Base-by-base conservation (phyloP, 2,888 invertebrate genomes). In the Flexamia atlantica region DNA sequence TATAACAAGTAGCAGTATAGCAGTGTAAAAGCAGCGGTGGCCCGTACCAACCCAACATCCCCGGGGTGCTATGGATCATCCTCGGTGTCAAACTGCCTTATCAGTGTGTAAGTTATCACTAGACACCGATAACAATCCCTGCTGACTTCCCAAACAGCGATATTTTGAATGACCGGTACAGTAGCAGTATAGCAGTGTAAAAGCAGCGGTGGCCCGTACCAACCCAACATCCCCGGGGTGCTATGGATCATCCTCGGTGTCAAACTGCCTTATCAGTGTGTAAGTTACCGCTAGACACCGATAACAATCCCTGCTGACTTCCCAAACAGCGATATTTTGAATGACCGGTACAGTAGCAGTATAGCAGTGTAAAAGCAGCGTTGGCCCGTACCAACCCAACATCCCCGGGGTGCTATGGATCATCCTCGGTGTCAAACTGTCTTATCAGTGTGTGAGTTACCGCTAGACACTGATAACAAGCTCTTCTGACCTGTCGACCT, bases 381-480 rank as follows among this genome's bases (percentile, higher is more conserved):
- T 23, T 5, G 20, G 23, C 3, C 3, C 23, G 23, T 2, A 17
- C 50, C 36, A 36, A 36, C 36, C 36, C 36, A 36, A 9, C 36
- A 46, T 46, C 64, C 30, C 64, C 17, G 17, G 64, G 30, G 64
- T 64, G 64, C 30, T 14, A 30, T 64, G 64, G 64, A 28, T 64
- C 64, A 64, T 30, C 64, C 64, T 30, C 28, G 20, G 25, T n/a
- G 64, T 64, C 64, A 64, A 30, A 64, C 64, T 64, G 64, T 64
- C 64, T 64, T 64, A 64, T 64, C 64, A 64, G 28, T 64, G 1
- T 28, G 20, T 64, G 64, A 64, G 64, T 64, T 64, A 64, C 64
- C 30, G 30, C 64, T 17, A 17, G 64, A 64, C 3, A 25, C 64
- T 57, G 57, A 57, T 57, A 57, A 57, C 57, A 12, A 57, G 2